Conservation (phyloP, 2,888 invertebrate genomes). For the Synanthedon vespiformis region DNA sequence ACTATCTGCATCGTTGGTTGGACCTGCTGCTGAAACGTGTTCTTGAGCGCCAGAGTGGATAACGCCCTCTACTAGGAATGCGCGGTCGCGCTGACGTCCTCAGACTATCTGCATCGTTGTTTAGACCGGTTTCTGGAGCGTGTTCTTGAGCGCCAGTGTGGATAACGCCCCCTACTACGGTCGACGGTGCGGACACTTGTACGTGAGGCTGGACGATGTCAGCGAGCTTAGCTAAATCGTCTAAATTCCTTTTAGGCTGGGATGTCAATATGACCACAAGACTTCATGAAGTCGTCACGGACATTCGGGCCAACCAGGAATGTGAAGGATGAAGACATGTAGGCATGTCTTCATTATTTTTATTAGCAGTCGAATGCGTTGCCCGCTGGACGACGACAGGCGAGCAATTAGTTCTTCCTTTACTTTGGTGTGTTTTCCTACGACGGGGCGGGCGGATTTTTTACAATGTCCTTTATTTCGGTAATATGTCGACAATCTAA, state of each 20-base stretch:
- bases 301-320: not conserved
- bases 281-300: not conserved
- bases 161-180: too few relatives aligned
- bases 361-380: not conserved
- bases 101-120: too few relatives aligned
- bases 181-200: not conserved
- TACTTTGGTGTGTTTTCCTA: not conserved
- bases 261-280: not conserved
- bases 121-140: too few relatives aligned
- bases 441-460: not conserved
- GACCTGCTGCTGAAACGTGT: too few relatives aligned
- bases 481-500: not conserved
- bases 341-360: not conserved
- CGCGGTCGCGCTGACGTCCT: too few relatives aligned
- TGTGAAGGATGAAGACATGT: not conserved
- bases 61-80: too few relatives aligned
- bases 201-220: not conserved
- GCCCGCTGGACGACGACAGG: not conserved
- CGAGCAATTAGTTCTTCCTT: not conserved
- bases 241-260: not conserved
- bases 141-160: too few relatives aligned
- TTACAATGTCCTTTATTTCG: not conserved
- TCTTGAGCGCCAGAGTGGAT: too few relatives aligned
- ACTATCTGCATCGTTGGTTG: too few relatives aligned
- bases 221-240: not conserved